Percentiles rank a stretch among this genome's conserved stretches.
These are phyloP conservation scores for Oenanthe oenanthe DNA, from an alignment of 2,113 vertebrate genomes.

Conservation along the genomic window DNA sequence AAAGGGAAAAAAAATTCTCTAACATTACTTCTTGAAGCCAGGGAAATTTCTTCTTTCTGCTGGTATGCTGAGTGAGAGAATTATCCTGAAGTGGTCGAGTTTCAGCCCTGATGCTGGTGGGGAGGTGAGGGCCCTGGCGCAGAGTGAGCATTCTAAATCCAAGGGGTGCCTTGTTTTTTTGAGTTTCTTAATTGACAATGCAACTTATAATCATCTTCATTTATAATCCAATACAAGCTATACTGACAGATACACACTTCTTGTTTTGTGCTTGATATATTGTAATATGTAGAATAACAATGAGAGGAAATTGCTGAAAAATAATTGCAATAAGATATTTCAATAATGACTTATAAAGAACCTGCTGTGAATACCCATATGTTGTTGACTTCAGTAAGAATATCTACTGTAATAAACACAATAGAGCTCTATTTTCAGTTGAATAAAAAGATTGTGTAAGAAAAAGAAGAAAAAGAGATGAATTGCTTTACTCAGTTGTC, in stretches of 20 bases:
- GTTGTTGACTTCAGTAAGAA: constrained; percentile 32
- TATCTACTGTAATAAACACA: constrained; percentile 44
- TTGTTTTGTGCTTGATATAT: background rate
- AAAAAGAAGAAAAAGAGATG: background rate
- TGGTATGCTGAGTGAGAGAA: background rate
- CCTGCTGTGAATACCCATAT: constrained; percentile 23
- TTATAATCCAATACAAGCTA: background rate
- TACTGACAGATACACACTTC: background rate
- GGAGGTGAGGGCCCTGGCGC: background rate
- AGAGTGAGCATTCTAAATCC: background rate
- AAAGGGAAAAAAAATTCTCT: constrained; percentile 14
- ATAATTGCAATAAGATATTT: constrained; percentile 43
- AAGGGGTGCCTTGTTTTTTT: background rate
- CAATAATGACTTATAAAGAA: constrained; percentile 5
- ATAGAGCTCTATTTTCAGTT: constrained; percentile 26
- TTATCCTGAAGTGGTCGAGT: background rate
- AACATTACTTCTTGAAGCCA: constrained; percentile 1
- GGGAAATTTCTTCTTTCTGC: constrained; percentile 32
- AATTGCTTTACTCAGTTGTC: constrained; percentile 18
- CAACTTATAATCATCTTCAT: background rate
- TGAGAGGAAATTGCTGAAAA: constrained; percentile 42
- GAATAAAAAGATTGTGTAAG: constrained; percentile 39
- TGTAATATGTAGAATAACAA: constrained; percentile 11
- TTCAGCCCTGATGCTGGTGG: constrained; percentile 18
- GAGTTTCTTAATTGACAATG: background rate